Evolutionary conservation across 2,113 vertebrate species (phyloP), one percentile per base, ranked within the genome.

Genomic region (Cathartes aura): DNA sequence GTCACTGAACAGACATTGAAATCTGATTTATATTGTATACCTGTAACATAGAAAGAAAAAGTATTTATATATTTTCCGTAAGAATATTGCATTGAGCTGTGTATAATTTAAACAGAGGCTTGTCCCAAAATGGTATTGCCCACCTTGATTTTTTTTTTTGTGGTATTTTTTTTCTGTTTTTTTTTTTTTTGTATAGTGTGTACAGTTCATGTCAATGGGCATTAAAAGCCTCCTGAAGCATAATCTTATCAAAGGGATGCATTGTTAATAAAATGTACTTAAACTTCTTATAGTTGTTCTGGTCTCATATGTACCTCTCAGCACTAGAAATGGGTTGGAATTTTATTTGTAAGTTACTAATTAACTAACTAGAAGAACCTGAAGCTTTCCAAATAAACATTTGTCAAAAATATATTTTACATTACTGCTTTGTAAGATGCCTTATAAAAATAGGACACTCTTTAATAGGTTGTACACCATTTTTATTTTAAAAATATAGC

Each of bases 61-160:
- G 99, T 99, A 99, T 99, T 99, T 99, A 99, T 99, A 99, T 99
- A 99, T 99, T 99, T 99, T 99, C 99, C 97, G 97, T 99, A 98
- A 99, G 98, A 99, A 98, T 99, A 99, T 99, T 99, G 99, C 99
- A 99, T 99, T 98, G 98, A 98, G 97, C 97, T 98, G 98, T 98
- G 98, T 98, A 98, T 99, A 99, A 98, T 99, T 99, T 98, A 98
- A 98, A 98, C 96, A 98, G 95, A 98, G 96, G 97, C 98, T 98
- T 98, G 97, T 98, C 91, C 97, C 98, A 98, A 98, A 98, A 98
- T 98, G 97, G 90, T 98, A 97, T 97, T 98, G 98, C 98, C 98
- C 98, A 98, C 98, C 91, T 98, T 97, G 98, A 99, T 98, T 98
- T 98, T 98, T 98, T 96, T 40, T 62, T 75, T 21, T 0, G 0